phyloP scores from a whole-genome alignment of 2,888 invertebrate genomes.

The Athrips mouffetella region DNA sequence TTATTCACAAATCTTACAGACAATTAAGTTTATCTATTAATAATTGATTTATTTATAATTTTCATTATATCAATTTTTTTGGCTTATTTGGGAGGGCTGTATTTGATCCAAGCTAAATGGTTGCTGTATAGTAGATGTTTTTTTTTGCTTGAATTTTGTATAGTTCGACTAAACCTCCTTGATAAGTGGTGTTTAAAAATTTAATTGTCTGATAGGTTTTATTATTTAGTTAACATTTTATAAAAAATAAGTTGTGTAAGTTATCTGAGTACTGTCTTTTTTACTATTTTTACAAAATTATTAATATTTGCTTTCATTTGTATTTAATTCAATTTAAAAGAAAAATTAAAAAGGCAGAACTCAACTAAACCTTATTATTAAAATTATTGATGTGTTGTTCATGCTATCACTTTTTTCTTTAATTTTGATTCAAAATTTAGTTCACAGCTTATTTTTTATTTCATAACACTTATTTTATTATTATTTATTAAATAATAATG shows the following conservation, averaged over 20 bases:
- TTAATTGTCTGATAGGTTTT: conserved; percentile 37
- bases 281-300: conserved; percentile 6
- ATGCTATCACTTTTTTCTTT: conserved; percentile 35
- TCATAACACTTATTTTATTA: conserved; percentile 48
- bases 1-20: conserved; percentile 36
- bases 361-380: conserved; percentile 24
- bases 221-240: conserved; percentile 63
- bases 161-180: conserved; percentile 43
- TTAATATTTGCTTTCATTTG: too few species aligned
- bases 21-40: conserved; percentile 37
- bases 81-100: conserved; percentile 31
- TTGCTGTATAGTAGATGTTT: conserved; percentile 71
- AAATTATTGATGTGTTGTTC: conserved; percentile 34
- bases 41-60: background rate
- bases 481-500: conserved; percentile 40
- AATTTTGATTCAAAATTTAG: conserved; percentile 43
- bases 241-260: conserved; percentile 71
- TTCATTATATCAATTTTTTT: background rate
- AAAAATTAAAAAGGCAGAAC: conserved; percentile 27
- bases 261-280: conserved; percentile 43
- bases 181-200: conserved; percentile 33
- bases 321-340: conserved; percentile 12
- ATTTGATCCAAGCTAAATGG: conserved; percentile 51
- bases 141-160: conserved; percentile 64
- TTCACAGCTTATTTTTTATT: conserved; percentile 71